Conservation (phyloP, 2,797 vertebrate species). For the Argyrosomus regius region DNA sequence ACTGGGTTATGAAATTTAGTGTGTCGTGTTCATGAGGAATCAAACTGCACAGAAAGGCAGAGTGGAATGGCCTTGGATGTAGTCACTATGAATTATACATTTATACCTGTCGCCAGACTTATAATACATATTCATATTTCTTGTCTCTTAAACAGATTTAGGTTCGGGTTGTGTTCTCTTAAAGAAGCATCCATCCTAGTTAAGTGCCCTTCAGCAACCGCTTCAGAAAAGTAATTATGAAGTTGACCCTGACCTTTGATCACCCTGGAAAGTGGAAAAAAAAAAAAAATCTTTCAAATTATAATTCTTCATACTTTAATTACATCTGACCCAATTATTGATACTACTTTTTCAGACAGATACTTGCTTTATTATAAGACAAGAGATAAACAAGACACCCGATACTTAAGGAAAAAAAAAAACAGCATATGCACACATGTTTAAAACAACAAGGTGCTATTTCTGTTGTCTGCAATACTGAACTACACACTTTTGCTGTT, state of each 20-base stretch:
- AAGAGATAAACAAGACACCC: not conserved
- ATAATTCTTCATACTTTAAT: not conserved
- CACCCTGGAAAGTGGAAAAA: too few relatives aligned
- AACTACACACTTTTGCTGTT: not conserved
- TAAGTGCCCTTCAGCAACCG: not conserved
- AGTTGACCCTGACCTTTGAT: not conserved
- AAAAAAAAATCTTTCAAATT: not conserved
- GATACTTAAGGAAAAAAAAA: not conserved
- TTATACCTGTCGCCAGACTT: not conserved
- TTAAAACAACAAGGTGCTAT: not conserved
- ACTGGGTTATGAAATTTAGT: slow-evolving; percentile 5
- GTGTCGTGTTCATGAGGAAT: slow-evolving; percentile 15
- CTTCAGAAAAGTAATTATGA: not conserved
- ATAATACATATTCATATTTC: not conserved
- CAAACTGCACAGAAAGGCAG: slow-evolving; percentile 12
- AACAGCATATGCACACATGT: too few relatives aligned
- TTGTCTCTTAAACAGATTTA: not conserved
- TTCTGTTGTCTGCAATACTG: not conserved
- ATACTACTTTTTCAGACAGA: not conserved
- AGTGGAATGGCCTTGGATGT: slow-evolving; percentile 15
- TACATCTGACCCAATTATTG: not conserved
- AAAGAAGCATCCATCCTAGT: not conserved
- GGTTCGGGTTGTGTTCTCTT: not conserved
- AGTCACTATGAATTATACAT: slow-evolving; percentile 14
- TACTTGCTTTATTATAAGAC: not conserved